These are phyloP conservation scores for Melieria picta DNA, from an alignment of 2,888 invertebrate genomes.

Conservation along the genomic window DNA sequence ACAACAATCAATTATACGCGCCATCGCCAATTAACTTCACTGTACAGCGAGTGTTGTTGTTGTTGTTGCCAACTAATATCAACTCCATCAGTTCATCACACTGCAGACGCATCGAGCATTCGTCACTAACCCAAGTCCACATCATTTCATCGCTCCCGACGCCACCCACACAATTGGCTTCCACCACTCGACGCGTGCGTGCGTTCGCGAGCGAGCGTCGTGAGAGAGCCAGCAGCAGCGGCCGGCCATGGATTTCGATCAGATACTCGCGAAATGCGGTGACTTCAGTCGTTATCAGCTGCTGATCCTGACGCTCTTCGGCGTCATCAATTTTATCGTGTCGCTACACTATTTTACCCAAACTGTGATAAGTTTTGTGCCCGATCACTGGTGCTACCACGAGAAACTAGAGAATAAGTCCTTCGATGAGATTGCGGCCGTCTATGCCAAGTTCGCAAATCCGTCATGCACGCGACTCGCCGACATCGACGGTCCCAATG, in stretches of 20 bases:
- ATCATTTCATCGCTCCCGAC: background rate
- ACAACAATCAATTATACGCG: too few relatives aligned
- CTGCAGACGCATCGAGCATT: background rate
- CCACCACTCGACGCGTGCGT: too few relatives aligned
- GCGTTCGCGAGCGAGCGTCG: too few relatives aligned
- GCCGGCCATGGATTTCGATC: constrained; percentile 67
- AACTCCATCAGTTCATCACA: too few relatives aligned
- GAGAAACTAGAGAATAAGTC: constrained; percentile 62
- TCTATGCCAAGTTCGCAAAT: constrained; percentile 59
- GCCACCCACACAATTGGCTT: background rate
- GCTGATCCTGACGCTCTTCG: constrained; percentile 69
- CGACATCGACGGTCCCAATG: constrained; percentile 56
- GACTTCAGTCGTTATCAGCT: constrained; percentile 70
- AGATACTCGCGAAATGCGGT: constrained; percentile 69
- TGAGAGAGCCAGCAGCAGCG: background rate
- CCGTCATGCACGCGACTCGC: constrained; percentile 63
- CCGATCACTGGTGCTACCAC: constrained; percentile 67
- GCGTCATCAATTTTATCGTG: constrained; percentile 69
- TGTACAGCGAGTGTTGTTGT: too few relatives aligned
- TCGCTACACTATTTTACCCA: constrained; percentile 73
- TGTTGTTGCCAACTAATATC: too few relatives aligned
- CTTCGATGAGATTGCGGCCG: constrained; percentile 61
- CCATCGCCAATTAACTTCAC: too few relatives aligned
- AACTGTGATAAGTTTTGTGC: constrained; percentile 70
- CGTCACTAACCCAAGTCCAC: constrained; percentile 14